Base-by-base conservation (phyloP, 1,140 invertebrate species). In the Phthorimaea operculella region DNA sequence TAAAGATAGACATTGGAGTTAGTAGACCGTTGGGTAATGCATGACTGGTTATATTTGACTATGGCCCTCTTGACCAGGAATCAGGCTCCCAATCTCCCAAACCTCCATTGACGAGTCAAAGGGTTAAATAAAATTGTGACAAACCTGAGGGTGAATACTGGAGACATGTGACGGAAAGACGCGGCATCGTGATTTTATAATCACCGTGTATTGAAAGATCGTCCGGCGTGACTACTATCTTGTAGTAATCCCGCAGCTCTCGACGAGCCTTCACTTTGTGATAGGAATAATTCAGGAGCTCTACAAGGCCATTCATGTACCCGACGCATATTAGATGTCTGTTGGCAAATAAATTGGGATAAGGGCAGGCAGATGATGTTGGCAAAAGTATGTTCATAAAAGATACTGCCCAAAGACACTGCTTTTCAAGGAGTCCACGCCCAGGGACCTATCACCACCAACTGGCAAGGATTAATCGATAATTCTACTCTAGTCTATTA, bases 61-160 rank as follows among this genome's bases (percentile, higher is more conserved):
- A n/a, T n/a, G n/a, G n/a, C n/a, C n/a, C n/a, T n/a, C n/a, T n/a
- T n/a, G n/a, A n/a, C n/a, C n/a, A n/a, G n/a, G n/a, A n/a, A n/a
- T n/a, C n/a, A n/a, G n/a, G n/a, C n/a, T n/a, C n/a, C n/a, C n/a
- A n/a, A n/a, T n/a, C n/a, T n/a, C n/a, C n/a, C n/a, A n/a, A n/a
- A n/a, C n/a, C n/a, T n/a, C n/a, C n/a, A n/a, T n/a, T n/a, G n/a
- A n/a, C n/a, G n/a, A n/a, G n/a, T n/a, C n/a, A n/a, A n/a, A n/a
- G n/a, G n/a, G n/a, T n/a, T n/a, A 42, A 42, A 9, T 42, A 42
- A 2, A 42, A 42, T n/a, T n/a, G 14, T 42, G 39, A 42, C 39
- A 47, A 60, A 87, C 86, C 85, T 68, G 83, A 79, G 5, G 77
- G 77, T 0, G 87, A 86, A 69, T 86, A 88, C 63, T 84, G 79